Base-by-base conservation (phyloP, 2,113 vertebrate genomes). In the Silurus glanis region DNA sequence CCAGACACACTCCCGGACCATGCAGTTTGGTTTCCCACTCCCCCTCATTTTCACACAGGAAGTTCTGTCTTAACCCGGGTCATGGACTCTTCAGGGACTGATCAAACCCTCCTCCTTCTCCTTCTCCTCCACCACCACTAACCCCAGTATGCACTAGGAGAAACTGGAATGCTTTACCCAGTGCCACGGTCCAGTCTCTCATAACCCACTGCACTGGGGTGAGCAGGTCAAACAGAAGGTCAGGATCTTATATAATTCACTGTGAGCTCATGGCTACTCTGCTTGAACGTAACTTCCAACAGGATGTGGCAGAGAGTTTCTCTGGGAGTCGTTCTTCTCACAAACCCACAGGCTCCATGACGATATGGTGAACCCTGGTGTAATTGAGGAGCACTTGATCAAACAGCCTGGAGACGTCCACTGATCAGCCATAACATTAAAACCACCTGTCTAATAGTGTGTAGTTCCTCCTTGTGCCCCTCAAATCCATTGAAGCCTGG, bases 41-140 rank as follows among this genome's bases (percentile, higher is more conserved):
- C 93, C 92, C 92, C 93, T 92, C 93, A 87, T 82, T 85, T 86
- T 92, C 92, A 90, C 91, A 91, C 85, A 92, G 93, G 93, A 93
- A 93, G 90, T 89, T 82, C 85, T 87, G 85, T 83, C 88, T 83
- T 86, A 84, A 51, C 53, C 53, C 86, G 84, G 91, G 90, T 93
- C 92, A 89, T 49, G 49, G 59, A 85, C 88, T 89, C 86, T 87
- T 80, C 37, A 78, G 82, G 86, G 83, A 86, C 74, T 74, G 21
- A 69, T 87, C 80, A 17, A 78, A 85, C 82, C 84, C 85, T 78
- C 88, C 21, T 5, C 49, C 71, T 51, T 78, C 47, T 12, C 61
- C 61, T 62, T 45, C 83, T 56, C 71, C 16, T 8, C 75, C 58
- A 61, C 58, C 55, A 45, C 19, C 17, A 8, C 21, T 69, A 80